Evolutionary conservation across 2,888 invertebrate species (phyloP).

Genomic region (Bhutanitis thaidina): DNA sequence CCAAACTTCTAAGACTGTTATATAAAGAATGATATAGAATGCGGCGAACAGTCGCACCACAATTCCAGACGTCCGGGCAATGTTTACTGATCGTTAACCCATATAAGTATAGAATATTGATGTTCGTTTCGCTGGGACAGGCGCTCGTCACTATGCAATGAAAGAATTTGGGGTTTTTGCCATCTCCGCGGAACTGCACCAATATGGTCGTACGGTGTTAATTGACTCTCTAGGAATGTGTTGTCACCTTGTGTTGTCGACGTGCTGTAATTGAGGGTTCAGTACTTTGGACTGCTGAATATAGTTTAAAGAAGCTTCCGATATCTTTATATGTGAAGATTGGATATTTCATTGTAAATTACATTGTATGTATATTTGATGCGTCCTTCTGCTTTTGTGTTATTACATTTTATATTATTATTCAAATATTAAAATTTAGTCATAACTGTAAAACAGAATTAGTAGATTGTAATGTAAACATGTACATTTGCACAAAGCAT

Average conservation of each 20-base stretch:
- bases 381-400: no score
- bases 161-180: constrained; percentile 8
- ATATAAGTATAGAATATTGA: constrained; percentile 5
- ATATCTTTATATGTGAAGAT: no score
- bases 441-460: no score
- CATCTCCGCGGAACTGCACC: not conserved
- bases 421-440: no score
- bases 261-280: not conserved
- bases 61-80: constrained; percentile 5
- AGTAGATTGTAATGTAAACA: no score
- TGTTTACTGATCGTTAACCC: constrained; percentile 9
- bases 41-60: not conserved
- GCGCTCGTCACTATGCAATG: not conserved
- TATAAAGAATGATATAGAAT: constrained; percentile 2
- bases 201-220: not conserved
- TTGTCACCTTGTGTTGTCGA: not conserved
- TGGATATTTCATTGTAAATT: no score
- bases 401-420: no score
- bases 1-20: not conserved
- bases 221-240: constrained; percentile 6
- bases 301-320: no score
- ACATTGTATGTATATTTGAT: no score
- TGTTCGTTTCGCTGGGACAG: not conserved
- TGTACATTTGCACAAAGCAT: no score
- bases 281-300: not conserved